Conservation (phyloP, 2,113 vertebrate species). For the Myotis brandtii region DNA sequence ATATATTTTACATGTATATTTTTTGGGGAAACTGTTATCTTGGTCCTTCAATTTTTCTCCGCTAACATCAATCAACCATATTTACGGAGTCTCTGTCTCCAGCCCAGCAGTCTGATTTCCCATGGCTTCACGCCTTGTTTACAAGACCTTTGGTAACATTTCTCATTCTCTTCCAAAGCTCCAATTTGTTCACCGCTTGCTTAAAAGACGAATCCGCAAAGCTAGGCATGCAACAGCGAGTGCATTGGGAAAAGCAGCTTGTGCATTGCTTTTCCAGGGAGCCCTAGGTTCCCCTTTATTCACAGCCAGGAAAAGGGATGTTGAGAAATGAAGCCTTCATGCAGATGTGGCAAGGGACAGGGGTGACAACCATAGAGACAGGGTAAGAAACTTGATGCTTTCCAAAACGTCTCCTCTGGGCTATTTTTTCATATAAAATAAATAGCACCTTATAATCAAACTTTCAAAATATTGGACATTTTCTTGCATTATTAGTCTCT, state of each 20-base stretch:
- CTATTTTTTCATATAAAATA: constrained; percentile 34
- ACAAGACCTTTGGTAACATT: not conserved
- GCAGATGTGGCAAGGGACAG: not conserved
- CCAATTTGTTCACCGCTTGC: not conserved
- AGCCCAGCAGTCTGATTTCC: not conserved
- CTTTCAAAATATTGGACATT: not conserved
- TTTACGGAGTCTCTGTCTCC: not conserved
- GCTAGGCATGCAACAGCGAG: not conserved
- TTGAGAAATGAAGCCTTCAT: not conserved
- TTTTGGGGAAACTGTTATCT: not conserved
- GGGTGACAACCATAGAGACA: not conserved
- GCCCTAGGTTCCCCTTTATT: not conserved
- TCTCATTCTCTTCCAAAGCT: constrained; percentile 11
- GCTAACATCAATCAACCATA: not conserved
- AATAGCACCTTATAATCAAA: not conserved
- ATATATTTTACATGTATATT: not conserved
- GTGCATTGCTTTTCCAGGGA: not conserved
- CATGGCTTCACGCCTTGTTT: not conserved
- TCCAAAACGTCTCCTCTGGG: not conserved
- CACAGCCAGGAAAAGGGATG: not conserved
- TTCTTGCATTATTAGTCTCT: not conserved
- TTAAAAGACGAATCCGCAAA: constrained; percentile 29
- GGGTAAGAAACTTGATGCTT: not conserved
- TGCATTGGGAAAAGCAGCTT: not conserved
- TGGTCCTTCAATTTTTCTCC: not conserved